A percentile compares a stretch with the other conserved stretches of the same genome.
Conservation (phyloP, 1,140 invertebrate genomes). For the Bombus waltoni region DNA sequence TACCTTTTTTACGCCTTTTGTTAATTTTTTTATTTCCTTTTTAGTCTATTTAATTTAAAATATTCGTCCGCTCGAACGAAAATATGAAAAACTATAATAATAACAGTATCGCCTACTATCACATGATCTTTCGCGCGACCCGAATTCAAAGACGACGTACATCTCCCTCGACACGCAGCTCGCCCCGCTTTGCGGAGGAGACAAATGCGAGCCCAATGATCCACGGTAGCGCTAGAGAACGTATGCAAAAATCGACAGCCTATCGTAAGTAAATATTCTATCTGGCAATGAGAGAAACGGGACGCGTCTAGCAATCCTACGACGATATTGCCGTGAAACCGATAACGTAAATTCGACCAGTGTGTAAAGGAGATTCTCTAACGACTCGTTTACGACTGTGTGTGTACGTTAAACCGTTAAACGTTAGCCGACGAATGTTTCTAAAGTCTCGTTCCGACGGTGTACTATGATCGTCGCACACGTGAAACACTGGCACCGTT, state of each 20-base stretch:
- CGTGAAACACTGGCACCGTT: background rate
- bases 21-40: background rate
- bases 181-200: too few species aligned
- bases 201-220: background rate
- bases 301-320: background rate
- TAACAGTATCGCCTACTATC: constrained; percentile 51
- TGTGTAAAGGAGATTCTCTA: constrained; percentile 36
- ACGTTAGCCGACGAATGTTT: background rate
- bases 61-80: constrained; percentile 23
- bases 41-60: too few species aligned
- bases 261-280: constrained; percentile 2
- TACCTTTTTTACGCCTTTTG: background rate
- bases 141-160: background rate
- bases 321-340: constrained; percentile 16
- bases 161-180: background rate
- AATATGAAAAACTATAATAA: constrained; percentile 33
- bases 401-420: background rate
- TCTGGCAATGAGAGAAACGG: background rate
- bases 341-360: background rate
- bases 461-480: background rate
- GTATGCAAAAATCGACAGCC: constrained; percentile 21
- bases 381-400: constrained; percentile 2
- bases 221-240: constrained; percentile 12
- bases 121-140: constrained; percentile 30
- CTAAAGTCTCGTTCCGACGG: background rate